Percentiles rank a stretch among this genome's conserved stretches.
Conservation (phyloP, 2,888 invertebrate species). For the Hololepta plana region DNA sequence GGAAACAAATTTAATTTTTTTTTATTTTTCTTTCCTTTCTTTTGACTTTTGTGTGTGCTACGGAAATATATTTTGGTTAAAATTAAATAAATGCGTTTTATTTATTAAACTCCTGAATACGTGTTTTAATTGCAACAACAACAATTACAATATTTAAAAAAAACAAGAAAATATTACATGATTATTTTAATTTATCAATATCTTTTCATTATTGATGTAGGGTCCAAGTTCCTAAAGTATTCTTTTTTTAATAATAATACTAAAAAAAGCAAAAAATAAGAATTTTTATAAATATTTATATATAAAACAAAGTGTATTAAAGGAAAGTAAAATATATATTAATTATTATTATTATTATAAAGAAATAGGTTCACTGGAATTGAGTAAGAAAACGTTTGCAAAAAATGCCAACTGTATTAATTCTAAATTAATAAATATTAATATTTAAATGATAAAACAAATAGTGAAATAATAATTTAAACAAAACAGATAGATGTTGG, state of each 20-base stretch:
- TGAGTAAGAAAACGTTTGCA: too few species aligned
- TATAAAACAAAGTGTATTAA: too few species aligned
- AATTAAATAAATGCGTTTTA: too few species aligned
- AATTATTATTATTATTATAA: too few species aligned
- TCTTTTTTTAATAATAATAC: too few species aligned
- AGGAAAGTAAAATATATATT: too few species aligned
- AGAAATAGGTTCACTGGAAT: conserved; percentile 23
- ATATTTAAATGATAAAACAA: conserved; percentile 14
- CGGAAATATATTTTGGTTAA: conserved; percentile 2
- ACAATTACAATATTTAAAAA: conserved; percentile 2
- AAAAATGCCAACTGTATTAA: conserved; percentile 2
- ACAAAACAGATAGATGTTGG: conserved; percentile 20
- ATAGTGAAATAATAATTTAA: conserved; percentile 11
- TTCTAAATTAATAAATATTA: conserved; percentile 2
- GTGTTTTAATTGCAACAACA: conserved; percentile 1
- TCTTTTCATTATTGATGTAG: too few species aligned
- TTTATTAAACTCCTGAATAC: too few species aligned
- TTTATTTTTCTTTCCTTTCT: neutral
- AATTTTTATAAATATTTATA: too few species aligned
- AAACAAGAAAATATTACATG: too few species aligned
- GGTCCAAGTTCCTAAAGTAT: conserved; percentile 29
- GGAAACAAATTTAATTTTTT: neutral
- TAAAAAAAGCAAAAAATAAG: conserved; percentile 11
- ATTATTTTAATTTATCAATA: too few species aligned
- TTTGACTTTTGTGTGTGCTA: neutral